Base-by-base conservation (phyloP, 30 jellyfish, hydroid and myxozoan species). In the Pseudorhiza aurosa region DNA sequence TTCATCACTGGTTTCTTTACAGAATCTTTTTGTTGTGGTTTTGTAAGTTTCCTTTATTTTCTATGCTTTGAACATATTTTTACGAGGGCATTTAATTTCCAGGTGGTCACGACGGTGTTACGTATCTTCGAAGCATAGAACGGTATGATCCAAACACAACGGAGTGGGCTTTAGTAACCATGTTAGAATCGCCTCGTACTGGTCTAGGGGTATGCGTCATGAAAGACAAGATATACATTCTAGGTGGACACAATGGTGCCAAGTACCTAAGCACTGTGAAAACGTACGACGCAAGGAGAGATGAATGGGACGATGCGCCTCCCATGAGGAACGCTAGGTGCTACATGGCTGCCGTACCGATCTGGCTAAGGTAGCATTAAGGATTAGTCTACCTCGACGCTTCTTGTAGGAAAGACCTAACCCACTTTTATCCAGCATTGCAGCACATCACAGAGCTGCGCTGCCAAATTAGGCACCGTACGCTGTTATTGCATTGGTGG, bases 71-170 rank as follows among this genome's bases (percentile, higher is more conserved):
- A n/a, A n/a, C n/a, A n/a, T n/a, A n/a, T n/a, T n/a, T n/a, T n/a
- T n/a, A n/a, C n/a, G n/a, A n/a, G n/a, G n/a, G n/a, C n/a, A n/a
- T n/a, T n/a, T n/a, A n/a, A n/a, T n/a, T 76, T 60, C 21, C 71
- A 92, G 98, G 98, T n/a, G 98, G 98, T 3, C 98, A 92, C 63
- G 98, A 92, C 39, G 98, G 98, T 18, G 87, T 63, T 7, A 75
- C 87, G 26, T 85, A 92, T 80, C 95, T 92, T 0, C 88, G 98
- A 0, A 85, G 96, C 71, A 75, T 92, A 51, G 98, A 92, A 49
- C 78, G 96, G 58, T 92, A 77, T 36, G 98, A 92, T 51, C 96
- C 98, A 36, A 58, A 81, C 35, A 47, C 95, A 2, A 92, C 81
- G 43, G 96, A 92, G 83, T 92, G 98, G 98, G 18, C 93, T 18